Base-by-base conservation (phyloP, 2,797 vertebrate genomes). In the Girardinus metallicus region DNA sequence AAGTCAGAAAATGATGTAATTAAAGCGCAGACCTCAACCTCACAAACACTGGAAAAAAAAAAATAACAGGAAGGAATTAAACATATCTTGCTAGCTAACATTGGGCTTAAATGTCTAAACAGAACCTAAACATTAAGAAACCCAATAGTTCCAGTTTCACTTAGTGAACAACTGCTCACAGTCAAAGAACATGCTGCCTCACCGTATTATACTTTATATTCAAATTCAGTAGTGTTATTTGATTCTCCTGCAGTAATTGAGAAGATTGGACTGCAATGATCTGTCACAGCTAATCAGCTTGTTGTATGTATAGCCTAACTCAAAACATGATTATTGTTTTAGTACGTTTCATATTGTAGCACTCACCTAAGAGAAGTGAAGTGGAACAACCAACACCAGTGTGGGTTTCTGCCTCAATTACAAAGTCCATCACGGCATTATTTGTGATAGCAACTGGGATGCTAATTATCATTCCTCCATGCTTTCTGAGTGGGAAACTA, bases 381-480 rank as follows among this genome's bases (percentile, higher is more conserved):
- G 64, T 68, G 64, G 36, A 41, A 36, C 64, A 68, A 41, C 36
- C 10, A 41, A 68, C 36, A 68, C 36, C 21, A 41, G 21, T 5
- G 2, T 26, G 36, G 21, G 36, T 68, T 41, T 68, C 36, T 57
- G n/a, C 11, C 15, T 55, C 53, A 44, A 75, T 44, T 44, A 75
- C 16, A 8, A 13, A 43, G 41, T 34, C 36, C 23, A 62, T 76
- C 41, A 31, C 47, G 10, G 31, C n/a, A 70, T 78, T 70, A 77
- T 68, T 68, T 77, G 75, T 47, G 62, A 53, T 29, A 70, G 31
- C 51, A 31, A 71, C 44, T 26, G 21, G 31, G 36, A 53, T 55
- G 76, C 36, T 53, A 71, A 77, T 77, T 70, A 41, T 70, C 47
- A 29, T 39, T 51, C 39, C 47, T 78, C 29, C 4, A 16, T 71